Conservation (phyloP, 1,140 invertebrate species). For the Protaetia brevitarsis region DNA sequence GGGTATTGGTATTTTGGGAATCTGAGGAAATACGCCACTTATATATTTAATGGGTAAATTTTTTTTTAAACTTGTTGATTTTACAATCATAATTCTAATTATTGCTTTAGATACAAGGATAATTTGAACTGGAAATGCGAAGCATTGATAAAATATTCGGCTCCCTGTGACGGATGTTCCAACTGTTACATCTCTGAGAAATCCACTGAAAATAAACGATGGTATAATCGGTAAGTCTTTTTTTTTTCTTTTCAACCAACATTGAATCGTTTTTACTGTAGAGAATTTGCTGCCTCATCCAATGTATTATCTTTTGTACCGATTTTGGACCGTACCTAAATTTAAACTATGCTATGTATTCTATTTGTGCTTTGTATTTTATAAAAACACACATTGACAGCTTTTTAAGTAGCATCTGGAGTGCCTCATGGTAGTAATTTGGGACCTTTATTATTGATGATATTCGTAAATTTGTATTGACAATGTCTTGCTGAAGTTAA, state of each 20-base stretch:
- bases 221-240: constrained; percentile 41
- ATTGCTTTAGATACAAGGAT: constrained; percentile 57
- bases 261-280: too few relatives aligned
- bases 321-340: too few relatives aligned
- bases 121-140: constrained; percentile 65
- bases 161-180: constrained; percentile 81
- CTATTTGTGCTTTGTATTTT: too few relatives aligned
- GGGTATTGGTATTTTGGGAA: constrained; percentile 87
- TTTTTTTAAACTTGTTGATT: not conserved
- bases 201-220: constrained; percentile 34
- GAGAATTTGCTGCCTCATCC: too few relatives aligned
- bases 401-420: too few relatives aligned
- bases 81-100: not conserved
- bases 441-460: too few relatives aligned
- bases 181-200: constrained; percentile 58
- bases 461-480: too few relatives aligned
- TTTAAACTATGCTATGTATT: too few relatives aligned
- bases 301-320: too few relatives aligned
- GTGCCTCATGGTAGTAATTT: too few relatives aligned
- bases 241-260: constrained; percentile 45
- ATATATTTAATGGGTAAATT: constrained; percentile 62
- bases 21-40: constrained; percentile 68
- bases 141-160: constrained; percentile 68
- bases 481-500: too few relatives aligned
- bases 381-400: too few relatives aligned